Percentiles rank a stretch among this genome's conserved stretches.
These are phyloP conservation scores for Drosophila algonquin DNA, from an alignment of 2,888 invertebrate species.

Conservation along the genomic window DNA sequence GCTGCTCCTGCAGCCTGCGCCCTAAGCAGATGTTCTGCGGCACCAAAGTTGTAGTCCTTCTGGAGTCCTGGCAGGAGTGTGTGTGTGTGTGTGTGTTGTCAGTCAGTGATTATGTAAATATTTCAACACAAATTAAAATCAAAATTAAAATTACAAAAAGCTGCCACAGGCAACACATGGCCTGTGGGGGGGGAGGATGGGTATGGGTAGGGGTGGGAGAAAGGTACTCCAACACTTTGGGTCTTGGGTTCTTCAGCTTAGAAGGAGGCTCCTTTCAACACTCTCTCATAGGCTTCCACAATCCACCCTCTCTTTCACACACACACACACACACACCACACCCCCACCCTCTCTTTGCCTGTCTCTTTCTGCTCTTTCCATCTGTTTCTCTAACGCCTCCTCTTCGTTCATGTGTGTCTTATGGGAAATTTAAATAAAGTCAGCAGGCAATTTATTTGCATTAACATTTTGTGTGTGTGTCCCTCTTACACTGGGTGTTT, in stretches of 20 bases:
- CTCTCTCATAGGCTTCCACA: conserved; percentile 8
- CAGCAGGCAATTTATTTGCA: conserved; percentile 79
- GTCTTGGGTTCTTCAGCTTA: conserved; percentile 55
- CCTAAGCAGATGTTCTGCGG: conserved; percentile 38
- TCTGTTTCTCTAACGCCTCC: conserved; percentile 22
- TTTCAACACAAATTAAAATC: conserved; percentile 82
- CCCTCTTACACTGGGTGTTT: conserved; percentile 6
- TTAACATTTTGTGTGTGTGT: conserved; percentile 67
- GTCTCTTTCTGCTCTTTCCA: conserved; percentile 9
- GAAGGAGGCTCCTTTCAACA: conserved; percentile 39
- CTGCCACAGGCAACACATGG: conserved; percentile 58
- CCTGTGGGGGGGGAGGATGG: conserved; percentile 16
- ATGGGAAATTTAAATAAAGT: conserved; percentile 80
- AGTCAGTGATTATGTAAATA: conserved; percentile 83
- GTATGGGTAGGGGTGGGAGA: not conserved
- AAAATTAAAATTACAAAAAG: conserved; percentile 81
- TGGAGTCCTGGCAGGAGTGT: conserved; percentile 3
- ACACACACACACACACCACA: not conserved
- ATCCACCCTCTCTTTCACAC: not conserved
- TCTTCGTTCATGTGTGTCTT: conserved; percentile 63
- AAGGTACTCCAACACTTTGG: conserved; percentile 61
- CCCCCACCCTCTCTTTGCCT: not conserved
- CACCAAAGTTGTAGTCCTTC: not conserved
- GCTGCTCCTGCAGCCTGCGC: conserved; percentile 39
- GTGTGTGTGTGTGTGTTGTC: conserved; percentile 62